Conservation (phyloP, 2,113 vertebrate genomes). For the Atlantisia rogersi region DNA sequence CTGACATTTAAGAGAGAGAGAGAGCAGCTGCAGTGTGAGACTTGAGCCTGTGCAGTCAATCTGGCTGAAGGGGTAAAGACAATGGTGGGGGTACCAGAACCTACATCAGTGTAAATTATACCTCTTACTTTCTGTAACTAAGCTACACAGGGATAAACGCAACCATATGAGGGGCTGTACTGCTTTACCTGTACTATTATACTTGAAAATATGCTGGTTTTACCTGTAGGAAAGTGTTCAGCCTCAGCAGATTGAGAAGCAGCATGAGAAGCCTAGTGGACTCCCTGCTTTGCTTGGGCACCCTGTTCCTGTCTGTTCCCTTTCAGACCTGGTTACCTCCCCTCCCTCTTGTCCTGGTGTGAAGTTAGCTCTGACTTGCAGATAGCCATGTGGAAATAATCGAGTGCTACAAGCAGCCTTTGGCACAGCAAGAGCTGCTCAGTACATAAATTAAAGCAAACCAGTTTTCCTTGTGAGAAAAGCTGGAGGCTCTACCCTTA, state of each 20-base stretch:
- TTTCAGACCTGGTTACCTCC: background rate
- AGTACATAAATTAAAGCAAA: background rate
- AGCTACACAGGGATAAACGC: background rate
- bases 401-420: background rate
- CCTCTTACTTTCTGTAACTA: background rate
- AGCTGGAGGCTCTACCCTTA: background rate
- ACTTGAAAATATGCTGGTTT: background rate
- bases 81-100: fast-evolving
- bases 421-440: background rate
- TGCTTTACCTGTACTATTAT: background rate
- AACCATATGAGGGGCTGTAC: background rate
- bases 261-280: background rate
- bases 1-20: background rate
- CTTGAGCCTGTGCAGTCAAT: background rate
- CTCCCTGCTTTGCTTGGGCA: background rate
- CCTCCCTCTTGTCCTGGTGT: background rate
- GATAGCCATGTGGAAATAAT: background rate
- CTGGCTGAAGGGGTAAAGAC: background rate
- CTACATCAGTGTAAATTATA: background rate
- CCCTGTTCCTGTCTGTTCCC: fast-evolving
- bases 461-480: background rate
- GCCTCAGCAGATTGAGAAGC: background rate
- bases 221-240: background rate
- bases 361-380: background rate
- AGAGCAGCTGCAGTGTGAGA: background rate